Percentiles rank a stretch among this genome's conserved stretches.
Evolutionary conservation across 2,113 vertebrate species (phyloP).

Genomic region (Nerophis ophidion): DNA sequence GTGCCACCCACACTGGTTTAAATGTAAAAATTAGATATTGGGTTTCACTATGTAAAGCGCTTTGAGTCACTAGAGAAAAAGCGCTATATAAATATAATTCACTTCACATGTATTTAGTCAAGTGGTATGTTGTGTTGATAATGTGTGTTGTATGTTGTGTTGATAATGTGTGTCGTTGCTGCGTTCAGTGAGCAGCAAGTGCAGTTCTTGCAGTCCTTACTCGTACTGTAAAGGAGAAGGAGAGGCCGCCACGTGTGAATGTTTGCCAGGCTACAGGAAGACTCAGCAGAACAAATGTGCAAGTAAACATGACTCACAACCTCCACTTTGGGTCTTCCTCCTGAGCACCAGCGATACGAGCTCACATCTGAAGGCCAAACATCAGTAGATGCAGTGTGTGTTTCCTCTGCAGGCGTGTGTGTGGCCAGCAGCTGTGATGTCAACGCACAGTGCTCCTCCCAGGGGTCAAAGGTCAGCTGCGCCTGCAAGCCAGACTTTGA

Average conservation of each 20-base stretch:
- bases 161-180: slow-evolving; percentile 14
- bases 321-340: no score
- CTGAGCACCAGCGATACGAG: neutral
- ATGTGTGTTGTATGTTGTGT: neutral
- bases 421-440: slow-evolving; percentile 70
- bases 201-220: slow-evolving; percentile 70
- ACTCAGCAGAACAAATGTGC: slow-evolving; percentile 33
- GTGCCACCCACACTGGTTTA: no score
- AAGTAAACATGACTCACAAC: slow-evolving; percentile 40
- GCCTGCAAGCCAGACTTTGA: slow-evolving; percentile 76
- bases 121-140: no score
- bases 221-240: slow-evolving; percentile 72
- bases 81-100: no score
- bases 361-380: neutral
- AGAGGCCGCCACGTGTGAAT: slow-evolving; percentile 64
- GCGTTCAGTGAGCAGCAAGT: slow-evolving; percentile 72
- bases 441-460: slow-evolving; percentile 72
- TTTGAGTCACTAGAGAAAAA: no score
- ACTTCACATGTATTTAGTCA: no score
- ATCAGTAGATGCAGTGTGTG: no score
- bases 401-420: slow-evolving; percentile 65
- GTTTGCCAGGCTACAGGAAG: slow-evolving; percentile 75
- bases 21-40: no score
- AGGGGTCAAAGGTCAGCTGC: slow-evolving; percentile 68
- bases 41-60: no score